Conservation (phyloP, 2,797 vertebrate genomes). For the Coendou prehensilis region DNA sequence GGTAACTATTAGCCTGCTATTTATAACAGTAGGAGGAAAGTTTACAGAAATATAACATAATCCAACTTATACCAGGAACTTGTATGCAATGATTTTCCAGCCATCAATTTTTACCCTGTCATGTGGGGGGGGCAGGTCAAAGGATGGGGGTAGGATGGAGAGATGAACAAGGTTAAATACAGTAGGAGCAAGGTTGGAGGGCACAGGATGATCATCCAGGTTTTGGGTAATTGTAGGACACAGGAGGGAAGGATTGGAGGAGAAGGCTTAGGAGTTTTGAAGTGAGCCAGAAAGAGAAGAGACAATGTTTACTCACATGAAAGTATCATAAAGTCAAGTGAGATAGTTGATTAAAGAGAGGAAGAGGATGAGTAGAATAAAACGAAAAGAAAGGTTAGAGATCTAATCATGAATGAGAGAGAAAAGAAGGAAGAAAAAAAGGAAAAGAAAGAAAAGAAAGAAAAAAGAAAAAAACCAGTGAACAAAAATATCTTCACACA, state of each 20-base stretch:
- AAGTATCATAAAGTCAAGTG: neutral
- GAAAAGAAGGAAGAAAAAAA: too few species aligned
- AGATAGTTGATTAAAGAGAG: neutral
- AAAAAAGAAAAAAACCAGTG: neutral
- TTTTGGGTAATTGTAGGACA: neutral
- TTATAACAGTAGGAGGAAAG: too few species aligned
- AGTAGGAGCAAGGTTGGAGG: neutral
- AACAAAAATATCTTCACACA: neutral
- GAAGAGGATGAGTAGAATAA: neutral
- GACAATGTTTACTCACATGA: neutral
- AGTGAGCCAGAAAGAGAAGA: neutral
- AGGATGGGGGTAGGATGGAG: neutral
- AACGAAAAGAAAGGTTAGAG: neutral
- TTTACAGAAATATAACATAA: too few species aligned
- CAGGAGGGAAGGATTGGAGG: neutral
- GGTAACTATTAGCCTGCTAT: too few species aligned
- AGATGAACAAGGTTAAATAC: neutral
- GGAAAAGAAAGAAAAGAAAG: neutral
- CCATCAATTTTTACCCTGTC: neutral
- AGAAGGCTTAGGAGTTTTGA: neutral
- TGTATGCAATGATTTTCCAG: neutral
- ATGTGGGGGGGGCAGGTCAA: neutral
- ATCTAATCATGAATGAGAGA: neutral
- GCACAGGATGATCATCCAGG: neutral
- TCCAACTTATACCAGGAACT: too few species aligned